Percentiles rank a stretch among this genome's conserved stretches.
Conservation (phyloP, 1,140 invertebrate species). For the Pinna nobilis region DNA sequence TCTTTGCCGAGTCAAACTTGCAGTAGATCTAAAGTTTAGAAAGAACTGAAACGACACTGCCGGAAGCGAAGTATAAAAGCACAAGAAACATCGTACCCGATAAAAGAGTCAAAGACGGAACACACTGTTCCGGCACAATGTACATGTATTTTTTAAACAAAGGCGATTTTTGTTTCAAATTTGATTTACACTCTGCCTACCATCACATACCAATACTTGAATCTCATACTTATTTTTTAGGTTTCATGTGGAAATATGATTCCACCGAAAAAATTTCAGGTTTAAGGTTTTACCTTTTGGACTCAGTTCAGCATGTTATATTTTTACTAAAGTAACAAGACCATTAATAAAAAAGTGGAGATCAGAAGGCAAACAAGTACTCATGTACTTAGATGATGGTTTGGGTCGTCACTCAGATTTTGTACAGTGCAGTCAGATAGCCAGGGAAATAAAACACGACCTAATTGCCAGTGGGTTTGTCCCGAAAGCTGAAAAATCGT, state of each 20-base stretch:
- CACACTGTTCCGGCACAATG: no score
- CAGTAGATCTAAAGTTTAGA: no score
- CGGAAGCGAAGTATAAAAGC: no score
- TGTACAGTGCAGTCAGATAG: background rate
- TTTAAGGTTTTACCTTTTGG: conserved; percentile 24
- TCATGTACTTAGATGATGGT: conserved; percentile 40
- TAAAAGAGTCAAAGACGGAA: no score
- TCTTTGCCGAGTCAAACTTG: no score
- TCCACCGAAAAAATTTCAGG: conserved; percentile 9
- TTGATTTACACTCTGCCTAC: background rate
- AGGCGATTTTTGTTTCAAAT: conserved; percentile 2
- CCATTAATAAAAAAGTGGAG: conserved; percentile 21
- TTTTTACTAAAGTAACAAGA: conserved; percentile 20
- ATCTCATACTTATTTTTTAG: background rate
- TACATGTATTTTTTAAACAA: conserved; percentile 11
- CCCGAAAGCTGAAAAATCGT: conserved; percentile 29
- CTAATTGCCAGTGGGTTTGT: conserved; percentile 32
- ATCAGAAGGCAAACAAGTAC: conserved; percentile 8
- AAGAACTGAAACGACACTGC: no score
- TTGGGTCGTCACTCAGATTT: background rate
- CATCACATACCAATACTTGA: background rate
- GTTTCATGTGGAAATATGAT: background rate
- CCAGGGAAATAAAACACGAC: background rate
- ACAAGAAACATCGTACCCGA: no score
- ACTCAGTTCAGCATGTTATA: background rate